A percentile compares a stretch with the other conserved stretches of the same genome.
Conservation (phyloP, 2,888 invertebrate genomes). For the Antitype chi region DNA sequence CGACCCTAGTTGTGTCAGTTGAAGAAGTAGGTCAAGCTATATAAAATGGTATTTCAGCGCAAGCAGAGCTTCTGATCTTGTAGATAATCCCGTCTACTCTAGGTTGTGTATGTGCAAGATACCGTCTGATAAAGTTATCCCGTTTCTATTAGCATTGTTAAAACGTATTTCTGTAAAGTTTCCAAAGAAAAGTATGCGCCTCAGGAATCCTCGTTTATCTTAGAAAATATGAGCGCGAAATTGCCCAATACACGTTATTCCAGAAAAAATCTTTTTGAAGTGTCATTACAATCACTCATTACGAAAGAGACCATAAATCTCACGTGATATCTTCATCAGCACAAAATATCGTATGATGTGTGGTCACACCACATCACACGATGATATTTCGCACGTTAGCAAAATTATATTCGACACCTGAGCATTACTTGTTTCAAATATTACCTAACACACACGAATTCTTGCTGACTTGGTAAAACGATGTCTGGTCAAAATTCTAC, state of each 20-base stretch:
- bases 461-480: constrained; percentile 4
- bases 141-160: neutral
- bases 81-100: neutral
- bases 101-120: neutral
- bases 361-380: constrained; percentile 25
- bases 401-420: constrained; percentile 39
- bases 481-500: constrained; percentile 20
- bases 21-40: constrained; percentile 8
- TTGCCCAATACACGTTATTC: neutral
- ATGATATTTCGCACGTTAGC: constrained; percentile 27
- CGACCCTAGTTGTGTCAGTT: neutral
- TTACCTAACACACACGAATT: constrained; percentile 16
- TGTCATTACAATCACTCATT: constrained; percentile 54
- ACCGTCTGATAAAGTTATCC: neutral
- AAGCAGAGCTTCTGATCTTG: constrained; percentile 7
- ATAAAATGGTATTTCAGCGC: neutral
- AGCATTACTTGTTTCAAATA: constrained; percentile 12
- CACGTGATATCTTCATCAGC: constrained; percentile 54
- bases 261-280: neutral
- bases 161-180: neutral
- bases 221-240: neutral
- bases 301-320: constrained; percentile 56
- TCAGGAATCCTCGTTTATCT: neutral
- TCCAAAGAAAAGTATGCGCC: neutral
- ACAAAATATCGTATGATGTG: constrained; percentile 65